A percentile compares a stretch with the other conserved stretches of the same genome.
Conservation (phyloP, 2,113 vertebrate genomes). For the Cettia cetti region DNA sequence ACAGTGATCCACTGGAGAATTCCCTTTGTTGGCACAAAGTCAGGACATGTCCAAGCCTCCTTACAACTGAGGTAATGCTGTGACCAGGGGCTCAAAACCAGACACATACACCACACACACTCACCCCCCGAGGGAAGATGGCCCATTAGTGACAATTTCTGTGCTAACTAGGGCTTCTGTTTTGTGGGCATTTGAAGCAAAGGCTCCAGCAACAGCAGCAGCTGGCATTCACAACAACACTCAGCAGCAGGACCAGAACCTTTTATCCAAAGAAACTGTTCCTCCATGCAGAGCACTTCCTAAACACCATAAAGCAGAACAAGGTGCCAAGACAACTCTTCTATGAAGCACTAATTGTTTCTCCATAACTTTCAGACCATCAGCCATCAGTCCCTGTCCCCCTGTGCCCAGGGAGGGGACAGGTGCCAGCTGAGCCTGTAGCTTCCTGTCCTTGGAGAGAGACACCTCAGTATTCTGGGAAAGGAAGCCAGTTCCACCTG, state of each 20-base stretch:
- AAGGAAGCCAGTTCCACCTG: not conserved
- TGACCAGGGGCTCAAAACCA: not conserved
- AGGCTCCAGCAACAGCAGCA: not conserved
- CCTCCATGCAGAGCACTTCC: not conserved
- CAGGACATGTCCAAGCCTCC: not conserved
- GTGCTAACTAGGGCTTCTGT: not conserved
- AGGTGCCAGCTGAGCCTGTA: not conserved
- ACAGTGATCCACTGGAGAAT: not conserved
- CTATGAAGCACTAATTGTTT: not conserved
- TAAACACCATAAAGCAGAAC: not conserved
- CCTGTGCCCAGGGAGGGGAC: not conserved
- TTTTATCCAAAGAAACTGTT: not conserved
- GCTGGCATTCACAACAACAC: not conserved
- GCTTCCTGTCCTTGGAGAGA: not conserved
- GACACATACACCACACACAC: not conserved
- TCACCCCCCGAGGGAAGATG: not conserved
- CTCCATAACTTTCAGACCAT: not conserved
- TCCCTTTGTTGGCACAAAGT: not conserved
- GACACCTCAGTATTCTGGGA: not conserved
- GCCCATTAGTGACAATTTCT: not conserved
- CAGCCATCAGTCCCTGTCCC: not conserved
- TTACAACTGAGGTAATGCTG: not conserved
- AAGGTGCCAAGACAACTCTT: not conserved
- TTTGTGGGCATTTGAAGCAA: not conserved
- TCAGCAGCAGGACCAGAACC: not conserved